phyloP scores from a whole-genome alignment of 2,888 invertebrate genomes.

The Diaperis boleti region DNA sequence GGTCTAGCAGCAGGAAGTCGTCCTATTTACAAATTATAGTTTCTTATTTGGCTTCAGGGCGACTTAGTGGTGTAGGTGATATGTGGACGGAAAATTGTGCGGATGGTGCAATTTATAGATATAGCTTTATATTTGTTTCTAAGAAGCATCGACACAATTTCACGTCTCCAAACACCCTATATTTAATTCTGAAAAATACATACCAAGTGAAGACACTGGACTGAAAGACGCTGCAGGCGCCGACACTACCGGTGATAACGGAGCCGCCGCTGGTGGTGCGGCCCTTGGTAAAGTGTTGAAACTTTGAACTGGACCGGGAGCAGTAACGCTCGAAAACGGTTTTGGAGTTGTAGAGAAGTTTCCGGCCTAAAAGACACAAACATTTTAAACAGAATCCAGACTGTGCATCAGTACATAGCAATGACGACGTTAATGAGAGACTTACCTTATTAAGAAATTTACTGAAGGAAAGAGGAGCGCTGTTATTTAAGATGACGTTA shows the following conservation, averaged over 20 bases:
- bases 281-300: slow-evolving; percentile 47
- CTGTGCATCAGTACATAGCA: too few species aligned
- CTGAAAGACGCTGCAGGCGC: slow-evolving; percentile 58
- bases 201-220: slow-evolving; percentile 62
- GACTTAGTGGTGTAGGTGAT: too few species aligned
- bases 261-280: slow-evolving; percentile 50
- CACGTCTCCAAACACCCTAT: too few species aligned
- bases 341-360: slow-evolving; percentile 69
- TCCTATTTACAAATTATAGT: slow-evolving; percentile 54
- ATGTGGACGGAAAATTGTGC: too few species aligned
- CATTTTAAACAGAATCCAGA: neutral
- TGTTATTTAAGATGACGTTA: slow-evolving; percentile 52
- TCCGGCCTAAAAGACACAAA: slow-evolving; percentile 39
- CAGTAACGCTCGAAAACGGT: slow-evolving; percentile 71
- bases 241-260: slow-evolving; percentile 53
- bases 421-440: slow-evolving; percentile 33
- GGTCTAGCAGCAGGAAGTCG: slow-evolving; percentile 64
- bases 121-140: too few species aligned
- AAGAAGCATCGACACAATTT: too few species aligned
- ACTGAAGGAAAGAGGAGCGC: slow-evolving; percentile 58
- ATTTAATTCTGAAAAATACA: slow-evolving; percentile 42
- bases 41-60: slow-evolving; percentile 38
- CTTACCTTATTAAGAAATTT: slow-evolving; percentile 59
- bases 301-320: slow-evolving; percentile 69
- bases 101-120: too few species aligned